Conservation (phyloP, 2,113 vertebrate species). For the Columba livia region DNA sequence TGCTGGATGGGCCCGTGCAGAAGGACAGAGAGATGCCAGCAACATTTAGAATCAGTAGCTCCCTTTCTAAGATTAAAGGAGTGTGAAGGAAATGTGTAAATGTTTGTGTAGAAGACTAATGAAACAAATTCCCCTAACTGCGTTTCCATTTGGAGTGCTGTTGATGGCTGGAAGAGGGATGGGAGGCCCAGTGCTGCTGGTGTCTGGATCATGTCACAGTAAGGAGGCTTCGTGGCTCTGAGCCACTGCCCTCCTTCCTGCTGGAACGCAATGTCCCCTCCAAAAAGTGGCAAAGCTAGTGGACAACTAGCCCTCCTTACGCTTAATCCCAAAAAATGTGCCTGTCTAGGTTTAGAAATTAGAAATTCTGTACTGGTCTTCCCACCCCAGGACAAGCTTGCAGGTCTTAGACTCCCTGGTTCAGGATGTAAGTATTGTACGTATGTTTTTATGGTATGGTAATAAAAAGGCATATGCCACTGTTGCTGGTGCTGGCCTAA, state of each 20-base stretch:
- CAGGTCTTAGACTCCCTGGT: neutral
- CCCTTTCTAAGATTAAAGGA: neutral
- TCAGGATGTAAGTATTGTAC: neutral
- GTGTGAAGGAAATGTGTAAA: neutral
- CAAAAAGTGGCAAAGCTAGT: neutral
- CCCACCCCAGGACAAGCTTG: neutral
- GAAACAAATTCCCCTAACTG: neutral
- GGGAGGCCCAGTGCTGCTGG: accelerated
- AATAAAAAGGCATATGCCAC: neutral
- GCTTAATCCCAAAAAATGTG: neutral
- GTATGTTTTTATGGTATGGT: neutral
- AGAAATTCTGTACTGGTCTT: neutral
- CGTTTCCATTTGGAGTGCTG: conserved; percentile 3
- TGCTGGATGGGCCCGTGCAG: neutral
- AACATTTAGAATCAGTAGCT: neutral
- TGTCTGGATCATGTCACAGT: neutral
- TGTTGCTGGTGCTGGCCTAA: neutral
- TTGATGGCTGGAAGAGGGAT: neutral
- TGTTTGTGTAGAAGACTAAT: neutral
- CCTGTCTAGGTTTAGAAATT: neutral
- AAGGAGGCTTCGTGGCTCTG: neutral
- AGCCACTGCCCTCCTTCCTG: accelerated
- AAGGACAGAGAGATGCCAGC: neutral
- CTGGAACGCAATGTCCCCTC: neutral
- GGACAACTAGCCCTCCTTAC: neutral